These are phyloP conservation scores for Hoplias malabaricus DNA, from an alignment of 2,113 vertebrate genomes.

Conservation along the genomic window DNA sequence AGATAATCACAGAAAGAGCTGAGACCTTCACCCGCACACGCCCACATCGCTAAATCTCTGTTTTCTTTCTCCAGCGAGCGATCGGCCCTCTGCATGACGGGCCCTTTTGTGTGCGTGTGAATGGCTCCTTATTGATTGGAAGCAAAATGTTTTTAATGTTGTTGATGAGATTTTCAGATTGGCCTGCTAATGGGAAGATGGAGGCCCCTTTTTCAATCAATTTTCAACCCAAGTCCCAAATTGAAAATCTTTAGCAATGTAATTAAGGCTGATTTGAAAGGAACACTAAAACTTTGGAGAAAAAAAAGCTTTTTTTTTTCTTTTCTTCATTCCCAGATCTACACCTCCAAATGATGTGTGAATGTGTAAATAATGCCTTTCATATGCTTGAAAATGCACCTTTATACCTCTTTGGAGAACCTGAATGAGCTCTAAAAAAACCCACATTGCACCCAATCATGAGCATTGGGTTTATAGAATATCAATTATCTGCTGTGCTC, in stretches of 20 bases:
- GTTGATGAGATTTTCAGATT: conserved; percentile 81
- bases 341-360: conserved; percentile 51
- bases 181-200: conserved; percentile 72
- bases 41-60: conserved; percentile 52
- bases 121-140: conserved; percentile 76
- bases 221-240: conserved; percentile 74
- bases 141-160: conserved; percentile 81
- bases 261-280: conserved; percentile 73
- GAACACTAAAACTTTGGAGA: conserved; percentile 72
- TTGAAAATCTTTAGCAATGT: conserved; percentile 79
- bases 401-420: background rate
- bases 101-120: conserved; percentile 72
- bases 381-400: conserved; percentile 7
- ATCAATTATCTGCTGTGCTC: background rate
- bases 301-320: conserved; percentile 39
- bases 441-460: background rate
- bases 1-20: conserved; percentile 67
- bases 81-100: conserved; percentile 66
- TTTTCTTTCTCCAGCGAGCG: conserved; percentile 60
- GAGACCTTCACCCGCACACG: conserved; percentile 65
- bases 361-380: conserved; percentile 49
- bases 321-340: conserved; percentile 28
- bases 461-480: background rate
- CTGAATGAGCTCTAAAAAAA: background rate
- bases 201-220: conserved; percentile 73